Conservation (phyloP, 2,113 vertebrate species). For the Psittacula cyanocephala region DNA sequence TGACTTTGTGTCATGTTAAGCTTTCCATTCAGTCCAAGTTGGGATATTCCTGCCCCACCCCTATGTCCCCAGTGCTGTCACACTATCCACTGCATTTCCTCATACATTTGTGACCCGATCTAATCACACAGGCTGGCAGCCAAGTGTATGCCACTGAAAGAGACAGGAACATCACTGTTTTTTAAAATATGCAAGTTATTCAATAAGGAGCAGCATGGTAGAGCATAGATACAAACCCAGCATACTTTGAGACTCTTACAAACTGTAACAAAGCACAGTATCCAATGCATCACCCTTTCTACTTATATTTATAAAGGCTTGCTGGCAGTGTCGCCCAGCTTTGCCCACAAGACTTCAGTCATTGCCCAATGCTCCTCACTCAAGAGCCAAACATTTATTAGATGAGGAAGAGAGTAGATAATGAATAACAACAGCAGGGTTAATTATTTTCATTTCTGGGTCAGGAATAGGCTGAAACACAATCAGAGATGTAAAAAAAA, state of each 20-base stretch:
- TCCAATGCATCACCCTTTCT: not conserved
- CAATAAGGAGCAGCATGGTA: not conserved
- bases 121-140: not conserved
- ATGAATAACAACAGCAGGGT: not conserved
- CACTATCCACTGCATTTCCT: not conserved
- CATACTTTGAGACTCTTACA: not conserved
- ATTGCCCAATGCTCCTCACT: not conserved
- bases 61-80: not conserved
- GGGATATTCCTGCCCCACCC: not conserved
- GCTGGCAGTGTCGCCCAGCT: not conserved
- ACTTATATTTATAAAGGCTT: not conserved
- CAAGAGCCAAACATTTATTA: not conserved
- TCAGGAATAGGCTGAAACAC: not conserved
- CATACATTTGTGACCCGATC: rapidly evolving
- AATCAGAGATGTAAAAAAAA: not conserved
- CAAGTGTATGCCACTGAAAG: not conserved
- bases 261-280: not conserved
- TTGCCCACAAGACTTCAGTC: not conserved
- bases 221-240: not conserved
- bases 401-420: not conserved
- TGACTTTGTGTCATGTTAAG: not conserved
- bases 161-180: not conserved
- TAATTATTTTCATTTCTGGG: not conserved
- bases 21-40: not conserved
- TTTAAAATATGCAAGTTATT: not conserved